These are phyloP conservation scores for Clivina fossor DNA, from an alignment of 2,888 invertebrate species.

Conservation along the genomic window DNA sequence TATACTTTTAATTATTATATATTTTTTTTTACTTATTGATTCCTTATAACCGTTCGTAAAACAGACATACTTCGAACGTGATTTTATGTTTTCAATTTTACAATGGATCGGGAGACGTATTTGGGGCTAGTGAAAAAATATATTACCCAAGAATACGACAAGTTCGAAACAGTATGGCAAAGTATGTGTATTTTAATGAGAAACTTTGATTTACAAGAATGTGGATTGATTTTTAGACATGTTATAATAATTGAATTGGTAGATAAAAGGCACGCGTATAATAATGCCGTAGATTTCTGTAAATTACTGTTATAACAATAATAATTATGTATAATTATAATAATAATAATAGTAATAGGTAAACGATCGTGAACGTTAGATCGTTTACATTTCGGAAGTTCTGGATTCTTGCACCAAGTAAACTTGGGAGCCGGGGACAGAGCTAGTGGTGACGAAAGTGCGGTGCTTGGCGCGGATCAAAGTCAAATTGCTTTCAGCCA, in stretches of 20 bases:
- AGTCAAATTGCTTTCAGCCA: constrained; percentile 90
- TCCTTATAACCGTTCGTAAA: constrained; percentile 37
- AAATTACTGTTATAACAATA: constrained; percentile 1
- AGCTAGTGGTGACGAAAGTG: constrained; percentile 93
- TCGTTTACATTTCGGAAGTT: constrained; percentile 49
- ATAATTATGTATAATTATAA: neutral
- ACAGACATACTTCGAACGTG: constrained; percentile 37
- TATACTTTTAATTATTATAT: constrained; percentile 30
- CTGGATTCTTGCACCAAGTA: constrained; percentile 87
- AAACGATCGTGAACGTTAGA: no score
- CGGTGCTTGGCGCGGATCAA: constrained; percentile 98
- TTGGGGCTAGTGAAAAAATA: constrained; percentile 30
- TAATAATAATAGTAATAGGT: no score
- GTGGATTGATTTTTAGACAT: constrained; percentile 11
- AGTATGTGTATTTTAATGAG: constrained; percentile 27
- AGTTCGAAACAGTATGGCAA: constrained; percentile 14
- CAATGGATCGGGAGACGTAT: no score
- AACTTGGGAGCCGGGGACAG: constrained; percentile 88
- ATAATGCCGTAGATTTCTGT: constrained; percentile 19
- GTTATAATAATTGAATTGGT: constrained; percentile 10
- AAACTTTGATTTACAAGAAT: constrained; percentile 24
- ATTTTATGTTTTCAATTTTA: constrained; percentile 7
- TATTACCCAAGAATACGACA: constrained; percentile 16
- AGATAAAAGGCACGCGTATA: constrained; percentile 26
- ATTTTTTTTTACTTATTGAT: constrained; percentile 37